Conservation (phyloP, 2,113 vertebrate species). For the Laticauda colubrina region DNA sequence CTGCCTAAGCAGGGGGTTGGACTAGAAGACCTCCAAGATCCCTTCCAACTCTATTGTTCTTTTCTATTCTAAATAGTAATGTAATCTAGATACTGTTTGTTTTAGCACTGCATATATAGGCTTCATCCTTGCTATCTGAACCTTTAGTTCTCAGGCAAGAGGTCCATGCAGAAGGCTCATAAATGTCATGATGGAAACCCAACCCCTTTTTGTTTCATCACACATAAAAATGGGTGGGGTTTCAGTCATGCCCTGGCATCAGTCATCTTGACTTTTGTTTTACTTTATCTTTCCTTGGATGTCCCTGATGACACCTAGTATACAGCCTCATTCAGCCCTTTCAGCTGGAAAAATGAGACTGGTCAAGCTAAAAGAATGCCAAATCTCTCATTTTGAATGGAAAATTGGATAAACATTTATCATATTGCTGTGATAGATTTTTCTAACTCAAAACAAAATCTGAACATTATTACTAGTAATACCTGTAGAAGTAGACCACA, state of each 20-base stretch:
- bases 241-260: neutral
- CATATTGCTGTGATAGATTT: neutral
- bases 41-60: no score
- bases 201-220: neutral
- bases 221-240: neutral
- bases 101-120: neutral
- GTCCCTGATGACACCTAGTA: neutral
- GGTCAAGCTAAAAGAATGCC: neutral
- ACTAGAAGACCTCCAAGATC: no score
- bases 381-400: neutral
- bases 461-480: neutral
- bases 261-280: neutral
- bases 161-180: neutral
- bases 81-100: neutral
- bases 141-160: neutral
- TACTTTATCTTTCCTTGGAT: neutral
- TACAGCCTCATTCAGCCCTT: neutral
- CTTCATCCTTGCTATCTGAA: neutral
- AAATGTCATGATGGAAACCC: neutral
- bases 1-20: no score
- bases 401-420: neutral
- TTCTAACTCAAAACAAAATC: neutral
- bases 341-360: neutral
- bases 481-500: neutral
- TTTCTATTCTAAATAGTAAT: conserved; percentile 2